Conservation (phyloP, 2,797 vertebrate genomes). For the Muscicapa comitata region DNA sequence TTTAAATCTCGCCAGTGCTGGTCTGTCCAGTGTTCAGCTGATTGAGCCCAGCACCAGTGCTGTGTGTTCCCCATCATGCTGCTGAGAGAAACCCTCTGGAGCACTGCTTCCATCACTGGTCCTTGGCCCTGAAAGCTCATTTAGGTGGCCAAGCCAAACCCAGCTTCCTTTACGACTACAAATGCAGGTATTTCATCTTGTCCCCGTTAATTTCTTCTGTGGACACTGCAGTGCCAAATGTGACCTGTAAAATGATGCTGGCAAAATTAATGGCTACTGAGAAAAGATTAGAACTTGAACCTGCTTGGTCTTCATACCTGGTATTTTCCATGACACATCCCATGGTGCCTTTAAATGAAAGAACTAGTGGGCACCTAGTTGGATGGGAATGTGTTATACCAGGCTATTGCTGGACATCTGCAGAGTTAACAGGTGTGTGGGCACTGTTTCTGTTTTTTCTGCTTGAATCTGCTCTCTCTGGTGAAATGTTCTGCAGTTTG, state of each 20-base stretch:
- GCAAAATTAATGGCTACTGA: neutral
- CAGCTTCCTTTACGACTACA: neutral
- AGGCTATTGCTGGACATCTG: neutral
- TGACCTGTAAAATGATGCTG: neutral
- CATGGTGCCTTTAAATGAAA: neutral
- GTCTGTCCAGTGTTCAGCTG: neutral
- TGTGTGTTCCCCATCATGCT: neutral
- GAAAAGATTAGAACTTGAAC: neutral
- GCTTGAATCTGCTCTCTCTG: neutral
- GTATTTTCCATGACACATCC: neutral
- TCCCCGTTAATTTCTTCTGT: neutral
- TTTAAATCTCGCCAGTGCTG: neutral
- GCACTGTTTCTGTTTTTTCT: neutral
- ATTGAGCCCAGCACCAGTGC: neutral
- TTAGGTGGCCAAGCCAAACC: neutral
- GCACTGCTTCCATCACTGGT: neutral
- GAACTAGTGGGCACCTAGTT: neutral
- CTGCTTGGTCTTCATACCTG: rapidly evolving
- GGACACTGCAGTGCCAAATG: neutral
- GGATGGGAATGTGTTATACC: neutral
- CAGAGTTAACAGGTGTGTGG: neutral
- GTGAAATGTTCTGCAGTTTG: neutral
- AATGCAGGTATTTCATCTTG: rapidly evolving
- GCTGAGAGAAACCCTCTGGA: neutral
- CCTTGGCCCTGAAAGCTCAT: neutral